phyloP scores from a whole-genome alignment of 2,113 vertebrate genomes.

The Vulpes ferrilata region DNA sequence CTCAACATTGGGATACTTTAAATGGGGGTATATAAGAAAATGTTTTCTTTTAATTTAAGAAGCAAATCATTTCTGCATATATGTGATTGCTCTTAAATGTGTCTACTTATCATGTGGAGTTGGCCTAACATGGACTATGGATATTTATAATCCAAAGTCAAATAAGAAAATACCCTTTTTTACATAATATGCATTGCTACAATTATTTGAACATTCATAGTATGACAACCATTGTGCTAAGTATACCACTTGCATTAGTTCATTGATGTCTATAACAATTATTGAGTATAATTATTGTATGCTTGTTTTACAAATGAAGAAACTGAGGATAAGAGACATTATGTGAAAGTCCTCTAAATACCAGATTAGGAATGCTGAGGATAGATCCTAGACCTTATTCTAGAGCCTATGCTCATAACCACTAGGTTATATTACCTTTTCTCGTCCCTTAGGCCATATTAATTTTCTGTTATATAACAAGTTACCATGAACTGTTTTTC shows the following conservation, averaged over 20 bases:
- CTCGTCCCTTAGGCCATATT: background rate
- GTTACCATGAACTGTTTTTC: background rate
- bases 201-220: background rate
- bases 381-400: background rate
- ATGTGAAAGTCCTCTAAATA: background rate
- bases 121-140: background rate
- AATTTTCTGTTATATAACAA: background rate
- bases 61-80: background rate
- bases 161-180: background rate
- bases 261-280: background rate
- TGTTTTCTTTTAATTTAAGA: background rate
- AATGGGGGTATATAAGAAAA: background rate
- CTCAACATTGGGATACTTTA: background rate
- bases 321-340: background rate
- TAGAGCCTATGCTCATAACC: background rate
- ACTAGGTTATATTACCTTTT: background rate
- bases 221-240: background rate
- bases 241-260: background rate
- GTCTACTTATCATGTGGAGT: background rate
- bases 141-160: background rate
- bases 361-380: background rate
- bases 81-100: conserved; percentile 15
- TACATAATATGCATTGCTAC: background rate
- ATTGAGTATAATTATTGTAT: background rate
- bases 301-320: background rate